Evolutionary conservation across 2,888 invertebrate species (phyloP).

Genomic region (Calliopum simillimum): DNA sequence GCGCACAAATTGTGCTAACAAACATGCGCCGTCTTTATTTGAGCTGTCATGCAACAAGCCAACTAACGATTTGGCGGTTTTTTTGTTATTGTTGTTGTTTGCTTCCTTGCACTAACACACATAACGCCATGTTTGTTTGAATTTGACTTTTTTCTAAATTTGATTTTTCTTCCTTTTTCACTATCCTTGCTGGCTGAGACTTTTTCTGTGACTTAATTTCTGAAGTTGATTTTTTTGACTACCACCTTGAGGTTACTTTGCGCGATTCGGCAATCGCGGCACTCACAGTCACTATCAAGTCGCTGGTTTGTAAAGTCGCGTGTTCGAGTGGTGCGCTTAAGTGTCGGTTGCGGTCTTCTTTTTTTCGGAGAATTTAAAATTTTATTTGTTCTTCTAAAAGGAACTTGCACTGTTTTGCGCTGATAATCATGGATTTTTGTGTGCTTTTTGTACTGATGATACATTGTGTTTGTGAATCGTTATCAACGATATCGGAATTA

Average conservation of each 20-base stretch:
- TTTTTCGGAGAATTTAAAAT: too few relatives aligned
- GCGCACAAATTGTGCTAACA: background rate
- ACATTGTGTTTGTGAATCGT: constrained; percentile 45
- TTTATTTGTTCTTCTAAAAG: background rate
- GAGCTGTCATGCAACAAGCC: constrained; percentile 27
- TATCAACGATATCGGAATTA: constrained; percentile 59
- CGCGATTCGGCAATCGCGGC: background rate
- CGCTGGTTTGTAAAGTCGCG: constrained; percentile 11
- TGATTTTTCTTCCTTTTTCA: background rate
- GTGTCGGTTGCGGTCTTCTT: too few relatives aligned
- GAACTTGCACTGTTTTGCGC: too few relatives aligned
- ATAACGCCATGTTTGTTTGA: background rate
- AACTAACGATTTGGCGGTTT: constrained; percentile 44
- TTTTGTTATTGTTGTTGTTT: background rate
- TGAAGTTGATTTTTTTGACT: too few relatives aligned
- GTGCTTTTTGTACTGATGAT: constrained; percentile 41
- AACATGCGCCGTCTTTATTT: constrained; percentile 51
- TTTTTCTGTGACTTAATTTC: background rate
- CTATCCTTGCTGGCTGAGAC: background rate
- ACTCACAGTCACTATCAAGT: constrained; percentile 13
- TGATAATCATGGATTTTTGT: background rate
- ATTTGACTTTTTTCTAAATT: constrained; percentile 25
- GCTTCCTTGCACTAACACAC: background rate
- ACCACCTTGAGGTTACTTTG: background rate
- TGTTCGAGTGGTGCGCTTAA: background rate